Base-by-base conservation (phyloP, 2,113 vertebrate species). In the Mirza zaza region DNA sequence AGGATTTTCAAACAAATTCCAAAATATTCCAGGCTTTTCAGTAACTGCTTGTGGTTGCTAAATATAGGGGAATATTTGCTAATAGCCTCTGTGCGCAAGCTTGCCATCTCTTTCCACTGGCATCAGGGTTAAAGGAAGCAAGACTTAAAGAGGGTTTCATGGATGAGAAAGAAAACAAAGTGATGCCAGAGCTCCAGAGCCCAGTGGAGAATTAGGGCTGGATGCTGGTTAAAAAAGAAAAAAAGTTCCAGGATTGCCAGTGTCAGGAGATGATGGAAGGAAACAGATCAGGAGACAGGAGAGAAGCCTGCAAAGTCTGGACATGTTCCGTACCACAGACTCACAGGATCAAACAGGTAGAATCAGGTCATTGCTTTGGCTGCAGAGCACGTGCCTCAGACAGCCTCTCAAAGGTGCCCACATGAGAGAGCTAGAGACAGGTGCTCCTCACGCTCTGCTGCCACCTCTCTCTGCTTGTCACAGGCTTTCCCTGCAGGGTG, bases 71-170 rank as follows among this genome's bases (percentile, higher is more conserved):
- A 52, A 20, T 2, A 0, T 29, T 90, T 48, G 5, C 8, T 59
- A 73, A 21, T 14, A 18, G 0, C 85, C 42, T 92, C 25, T 77
- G 6, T 23, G 80, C 87, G 9, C 79, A 83, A 29, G 91, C 42
- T 59, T 11, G 2, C 1, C 14, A 23, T 92, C 23, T 59, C 48
- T 94, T 93, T 20, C 70, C 9, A 61, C 70, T 25, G 71, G 12
- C 2, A 17, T 29, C 76, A 39, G 85, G 92, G 42, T 27, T 55
- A 83, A 13, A 5, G 1, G 79, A 82, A 95, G 65, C 0, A 0
- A 55, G 4, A 61, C 79, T 92, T 80, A 92, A 81, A 76, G 20
- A 55, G 52, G 61, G 70, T 32, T 87, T 87, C 88, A 34, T 21
- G 80, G 87, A 95, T 55, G 6, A 75, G 92, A 89, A 97, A 85